Base-by-base conservation (phyloP, 2,797 vertebrate species). In the Chromis chromis region DNA sequence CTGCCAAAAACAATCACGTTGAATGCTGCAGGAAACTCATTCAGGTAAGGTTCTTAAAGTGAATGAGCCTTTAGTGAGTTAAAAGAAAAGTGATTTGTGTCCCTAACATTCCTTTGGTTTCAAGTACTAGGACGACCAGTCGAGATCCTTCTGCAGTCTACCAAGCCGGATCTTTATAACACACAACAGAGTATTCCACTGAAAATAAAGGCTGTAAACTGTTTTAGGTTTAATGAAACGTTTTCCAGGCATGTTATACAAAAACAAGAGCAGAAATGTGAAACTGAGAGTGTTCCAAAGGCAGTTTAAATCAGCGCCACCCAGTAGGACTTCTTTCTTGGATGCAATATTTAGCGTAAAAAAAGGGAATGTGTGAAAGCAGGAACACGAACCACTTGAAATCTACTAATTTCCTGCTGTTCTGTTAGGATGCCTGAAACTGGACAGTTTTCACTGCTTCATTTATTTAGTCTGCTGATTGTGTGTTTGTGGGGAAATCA, bases 1-100 rank as follows among this genome's bases (percentile, higher is more conserved):
- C 98, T 84, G 96, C 96, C 87, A 99, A 96, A 94, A 96, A 97
- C 87, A 95, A 94, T 88, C 97, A 99, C 27, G 79, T 84, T 0
- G 97, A 99, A 27, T 99, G 96, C 82, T 76, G 96, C 92, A 97
- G 87, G 87, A 97, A 94, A 63, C 95, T 99, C 27, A 93, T 99
- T 71, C 97, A 99, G 97, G 98, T 99, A 93, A 87, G 65, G 2
- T 10, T 16, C 2, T 27, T 25, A 4, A 33, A 62, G 11, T 25
- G n/a, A 52, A 6, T 0, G 6, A 31, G 6, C 5, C 1, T 7
- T 31, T 31, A 6, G 28, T 31, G 5, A 31, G 28, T 31, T 6
- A 31, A 31, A 54, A 19, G 44, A 21, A 22, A 28, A 44, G 17
- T 16, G n/a, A 55, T 60, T 54, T 25, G 3, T 56, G 10, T 58